Conservation (phyloP, 2,113 vertebrate species). For the Callaeas wilsoni region DNA sequence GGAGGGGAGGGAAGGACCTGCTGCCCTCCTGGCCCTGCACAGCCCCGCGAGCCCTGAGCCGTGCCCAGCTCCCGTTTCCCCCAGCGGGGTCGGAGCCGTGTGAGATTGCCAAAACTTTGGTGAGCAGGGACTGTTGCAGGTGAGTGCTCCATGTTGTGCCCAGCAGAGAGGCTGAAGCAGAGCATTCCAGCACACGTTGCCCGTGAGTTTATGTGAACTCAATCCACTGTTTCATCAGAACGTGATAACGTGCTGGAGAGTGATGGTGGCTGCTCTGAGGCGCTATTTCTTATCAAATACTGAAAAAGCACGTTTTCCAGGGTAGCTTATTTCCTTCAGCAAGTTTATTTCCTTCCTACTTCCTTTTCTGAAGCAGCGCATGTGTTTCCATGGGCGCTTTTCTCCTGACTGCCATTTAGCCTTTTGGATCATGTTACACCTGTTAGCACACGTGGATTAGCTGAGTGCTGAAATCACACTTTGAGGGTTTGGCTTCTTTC, state of each 20-base stretch:
- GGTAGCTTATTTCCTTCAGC: background rate
- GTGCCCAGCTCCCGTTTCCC: background rate
- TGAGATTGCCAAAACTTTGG: too few species aligned
- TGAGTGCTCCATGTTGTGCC: too few species aligned
- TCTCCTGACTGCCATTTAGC: background rate
- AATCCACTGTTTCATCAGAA: background rate
- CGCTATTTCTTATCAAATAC: background rate
- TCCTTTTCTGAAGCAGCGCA: background rate
- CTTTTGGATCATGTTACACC: background rate
- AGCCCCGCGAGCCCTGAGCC: background rate
- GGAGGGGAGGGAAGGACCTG: background rate
- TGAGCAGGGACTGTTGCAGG: too few species aligned
- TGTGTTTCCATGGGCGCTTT: background rate
- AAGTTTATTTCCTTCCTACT: too few species aligned
- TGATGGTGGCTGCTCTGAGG: background rate
- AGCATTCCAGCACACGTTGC: fast-evolving
- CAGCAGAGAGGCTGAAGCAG: background rate
- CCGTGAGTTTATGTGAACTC: fast-evolving
- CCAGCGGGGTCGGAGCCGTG: fast-evolving
- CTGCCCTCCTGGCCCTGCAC: slow-evolving; percentile 4
- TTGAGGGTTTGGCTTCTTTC: background rate
- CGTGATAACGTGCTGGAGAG: background rate
- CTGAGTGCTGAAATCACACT: background rate
- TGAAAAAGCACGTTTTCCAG: background rate
- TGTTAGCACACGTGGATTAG: background rate